Base-by-base conservation (phyloP, 2,113 vertebrate genomes). In the Taxidea taxus region DNA sequence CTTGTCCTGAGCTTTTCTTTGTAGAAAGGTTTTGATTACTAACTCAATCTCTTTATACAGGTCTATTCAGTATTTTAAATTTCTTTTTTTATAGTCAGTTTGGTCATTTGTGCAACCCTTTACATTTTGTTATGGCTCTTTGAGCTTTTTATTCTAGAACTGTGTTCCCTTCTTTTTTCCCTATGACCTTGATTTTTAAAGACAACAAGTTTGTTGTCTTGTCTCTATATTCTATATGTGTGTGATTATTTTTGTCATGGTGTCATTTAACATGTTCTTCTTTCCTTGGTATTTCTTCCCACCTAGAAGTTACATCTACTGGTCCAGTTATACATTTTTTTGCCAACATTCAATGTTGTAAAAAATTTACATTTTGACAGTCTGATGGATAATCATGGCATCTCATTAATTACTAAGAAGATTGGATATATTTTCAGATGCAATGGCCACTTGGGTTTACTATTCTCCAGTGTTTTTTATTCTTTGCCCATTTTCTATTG, bases 181-280 rank as follows among this genome's bases (percentile, higher is more conserved):
- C 29, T 20, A 47, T 84, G 27, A 77, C 31, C 62, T 23, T 86
- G 60, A 27, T 51, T 92, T 83, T 91, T 87, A 88, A 94, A 77
- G 29, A 91, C 27, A 66, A n/a, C 23, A 70, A 25, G 23, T 78
- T 86, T 11, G 9, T 89, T 92, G 12, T 27, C 39, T 72, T 91
- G 9, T 51, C 29, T 60, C 15, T 60, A 91, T 44, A 34, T 70
- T 89, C 37, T 84, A 18, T 64, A 89, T 88, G 58, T 82, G 31
- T 90, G 42, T 82, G 25, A 87, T 84, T 60, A 10, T 78, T 92
- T 89, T 92, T 58, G 58, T 51, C 58, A 42, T 90, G 72, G 27
- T 82, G 27, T 75, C 75, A 75, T 80, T 92, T 93, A 95, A 66
- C 44, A 86, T 87, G 20, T 68, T 68, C 66, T 49, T 96, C 27